Evolutionary conservation across 92 coral and sea anemone genomes (phyloP), one percentile per base, ranked within the genome.

Genomic region (Palythoa caribaeorum): DNA sequence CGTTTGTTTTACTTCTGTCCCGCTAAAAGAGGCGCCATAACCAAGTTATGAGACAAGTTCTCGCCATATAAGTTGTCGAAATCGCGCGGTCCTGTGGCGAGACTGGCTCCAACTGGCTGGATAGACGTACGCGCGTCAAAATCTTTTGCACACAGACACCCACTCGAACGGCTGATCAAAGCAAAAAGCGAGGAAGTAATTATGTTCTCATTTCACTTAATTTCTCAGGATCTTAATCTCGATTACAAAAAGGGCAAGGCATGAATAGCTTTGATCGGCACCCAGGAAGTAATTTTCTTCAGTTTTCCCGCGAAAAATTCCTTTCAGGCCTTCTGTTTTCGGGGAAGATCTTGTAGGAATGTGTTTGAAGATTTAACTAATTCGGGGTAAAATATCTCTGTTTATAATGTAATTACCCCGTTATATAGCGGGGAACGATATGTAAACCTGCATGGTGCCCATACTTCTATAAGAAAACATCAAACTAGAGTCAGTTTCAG

Each of bases 141-240:
- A 81, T 52, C 86, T 81, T 80, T 81, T 44, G 36, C 86, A 66
- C 55, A 81, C 76, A 65, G 86, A 81, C 86, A 81, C 86, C 86
- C 86, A 81, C 86, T 65, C 86, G 51, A 40, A 14, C 85, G 85
- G 86, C 86, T 48, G 86, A 81, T 81, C 86, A 81, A 81, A 81
- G 86, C 5, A 65, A 81, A 65, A 19, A 40, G 7, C 53, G 14
- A 53, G 63, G 74, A 81, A 81, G 40, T 11, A 63, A 81, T 81
- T 81, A 66, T 44, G 21, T 21, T 57, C 38, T 81, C 86, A 47
- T 20, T 40, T 81, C 47, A 44, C 59, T 13, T 81, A 81, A 81
- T 81, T 63, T 80, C 5, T 37, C 73, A 44, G 57, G 62, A 6
- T 52, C 76, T 57, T 44, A 35, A 66, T 68, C 76, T 47, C 40